Conservation (phyloP, 2,888 invertebrate species). For the Torymus texanus region DNA sequence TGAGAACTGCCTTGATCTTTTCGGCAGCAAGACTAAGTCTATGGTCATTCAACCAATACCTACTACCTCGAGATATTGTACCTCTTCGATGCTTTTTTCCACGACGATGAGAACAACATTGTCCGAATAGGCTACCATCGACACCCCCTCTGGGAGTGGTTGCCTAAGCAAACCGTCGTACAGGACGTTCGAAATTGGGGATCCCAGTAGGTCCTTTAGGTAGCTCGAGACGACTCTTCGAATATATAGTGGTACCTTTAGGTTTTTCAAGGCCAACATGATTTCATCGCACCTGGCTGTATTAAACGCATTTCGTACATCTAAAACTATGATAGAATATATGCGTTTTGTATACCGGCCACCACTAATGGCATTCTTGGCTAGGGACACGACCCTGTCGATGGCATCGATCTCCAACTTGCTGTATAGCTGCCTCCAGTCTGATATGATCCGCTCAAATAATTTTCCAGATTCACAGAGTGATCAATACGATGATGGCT, state of each 20-base stretch:
- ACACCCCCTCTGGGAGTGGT: not conserved
- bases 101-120: slow-evolving; percentile 7
- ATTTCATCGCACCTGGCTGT: too few relatives aligned
- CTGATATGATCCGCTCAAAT: too few relatives aligned
- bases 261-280: too few relatives aligned
- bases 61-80: too few relatives aligned
- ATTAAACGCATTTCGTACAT: slow-evolving; percentile 4
- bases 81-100: not conserved
- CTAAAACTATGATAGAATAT: slow-evolving; percentile 27
- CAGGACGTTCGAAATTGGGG: not conserved
- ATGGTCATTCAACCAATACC: too few relatives aligned
- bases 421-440: too few relatives aligned
- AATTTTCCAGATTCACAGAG: too few relatives aligned
- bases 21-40: too few relatives aligned
- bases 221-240: too few relatives aligned
- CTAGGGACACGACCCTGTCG: not conserved
- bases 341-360: not conserved
- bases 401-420: not conserved
- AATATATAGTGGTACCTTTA: too few relatives aligned
- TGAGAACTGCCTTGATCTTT: too few relatives aligned
- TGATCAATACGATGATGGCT: too few relatives aligned
- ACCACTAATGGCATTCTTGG: not conserved
- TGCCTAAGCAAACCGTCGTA: not conserved
- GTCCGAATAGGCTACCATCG: not conserved
- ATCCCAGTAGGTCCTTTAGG: slow-evolving; percentile 44